Evolutionary conservation across 2,888 invertebrate species (phyloP).

Genomic region (Synanthedon formicaeformis): DNA sequence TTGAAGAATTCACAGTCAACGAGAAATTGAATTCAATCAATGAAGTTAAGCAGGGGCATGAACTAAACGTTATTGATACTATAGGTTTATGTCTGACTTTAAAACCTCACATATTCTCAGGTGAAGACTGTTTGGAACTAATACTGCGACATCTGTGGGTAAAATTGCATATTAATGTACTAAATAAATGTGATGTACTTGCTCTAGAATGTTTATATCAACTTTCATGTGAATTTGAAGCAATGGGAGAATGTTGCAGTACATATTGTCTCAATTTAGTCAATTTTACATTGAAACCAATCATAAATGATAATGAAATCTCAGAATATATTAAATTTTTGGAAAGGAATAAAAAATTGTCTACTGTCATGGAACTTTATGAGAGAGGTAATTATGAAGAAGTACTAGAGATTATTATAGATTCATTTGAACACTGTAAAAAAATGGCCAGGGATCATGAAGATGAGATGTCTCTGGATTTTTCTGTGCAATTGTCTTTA

Average conservation of each 20-base stretch:
- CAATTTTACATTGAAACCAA: slow-evolving; percentile 52
- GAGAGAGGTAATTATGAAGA: slow-evolving; percentile 74
- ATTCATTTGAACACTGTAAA: slow-evolving; percentile 73
- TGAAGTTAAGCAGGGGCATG: slow-evolving; percentile 29
- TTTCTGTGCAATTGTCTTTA: slow-evolving; percentile 70
- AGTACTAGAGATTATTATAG: slow-evolving; percentile 75
- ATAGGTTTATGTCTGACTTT: slow-evolving; percentile 43
- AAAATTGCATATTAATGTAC: slow-evolving; percentile 47
- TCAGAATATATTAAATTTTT: slow-evolving; percentile 44
- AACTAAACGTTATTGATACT: slow-evolving; percentile 41
- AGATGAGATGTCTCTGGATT: slow-evolving; percentile 62
- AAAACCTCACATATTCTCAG: slow-evolving; percentile 45
- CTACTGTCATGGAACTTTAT: slow-evolving; percentile 76
- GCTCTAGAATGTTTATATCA: slow-evolving; percentile 56
- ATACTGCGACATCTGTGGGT: slow-evolving; percentile 53
- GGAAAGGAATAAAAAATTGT: slow-evolving; percentile 67
- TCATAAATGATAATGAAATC: slow-evolving; percentile 43
- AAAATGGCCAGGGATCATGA: slow-evolving; percentile 49
- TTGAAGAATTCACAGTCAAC: slow-evolving; percentile 53
- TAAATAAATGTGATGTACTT: slow-evolving; percentile 51
- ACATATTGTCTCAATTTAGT: slow-evolving; percentile 33
- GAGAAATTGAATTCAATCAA: slow-evolving; percentile 30
- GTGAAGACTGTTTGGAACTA: slow-evolving; percentile 41
- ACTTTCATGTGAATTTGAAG: slow-evolving; percentile 52
- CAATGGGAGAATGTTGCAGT: slow-evolving; percentile 47